Evolutionary conservation across 2,888 invertebrate species (phyloP).

Genomic region (Spodoptera picta): DNA sequence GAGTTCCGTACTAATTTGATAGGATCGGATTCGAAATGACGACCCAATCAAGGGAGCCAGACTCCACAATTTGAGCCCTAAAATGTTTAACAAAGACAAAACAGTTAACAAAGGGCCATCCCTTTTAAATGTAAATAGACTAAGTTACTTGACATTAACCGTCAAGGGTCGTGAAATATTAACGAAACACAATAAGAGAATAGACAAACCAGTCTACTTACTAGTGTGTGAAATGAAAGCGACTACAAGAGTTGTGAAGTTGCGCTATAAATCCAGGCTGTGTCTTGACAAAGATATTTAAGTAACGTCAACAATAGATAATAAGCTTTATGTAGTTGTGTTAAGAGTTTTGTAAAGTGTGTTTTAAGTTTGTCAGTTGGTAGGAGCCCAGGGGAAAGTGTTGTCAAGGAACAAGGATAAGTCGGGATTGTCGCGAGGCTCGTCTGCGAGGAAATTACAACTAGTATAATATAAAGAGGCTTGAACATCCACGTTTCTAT

Average conservation of each 20-base stretch:
- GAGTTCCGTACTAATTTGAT: conserved; percentile 37
- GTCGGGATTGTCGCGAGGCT: conserved; percentile 82
- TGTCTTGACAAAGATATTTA: conserved; percentile 55
- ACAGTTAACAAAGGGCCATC: conserved; percentile 48
- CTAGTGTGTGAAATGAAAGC: conserved; percentile 81
- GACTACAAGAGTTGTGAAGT: conserved; percentile 82
- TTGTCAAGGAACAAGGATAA: conserved; percentile 86
- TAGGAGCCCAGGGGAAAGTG: conserved; percentile 82
- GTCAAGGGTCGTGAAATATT: conserved; percentile 55
- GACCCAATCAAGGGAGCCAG: conserved; percentile 25
- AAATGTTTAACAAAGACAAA: conserved; percentile 49
- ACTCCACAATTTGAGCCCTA: conserved; percentile 24
- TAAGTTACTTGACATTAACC: conserved; percentile 54
- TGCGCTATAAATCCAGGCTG: conserved; percentile 78
- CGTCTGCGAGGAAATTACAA: conserved; percentile 83
- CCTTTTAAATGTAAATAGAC: conserved; percentile 55
- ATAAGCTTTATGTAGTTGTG: conserved; percentile 35
- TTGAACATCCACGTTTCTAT: conserved; percentile 68
- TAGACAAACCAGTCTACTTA: conserved; percentile 71
- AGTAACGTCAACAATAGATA: conserved; percentile 37
- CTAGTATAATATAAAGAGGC: conserved; percentile 77
- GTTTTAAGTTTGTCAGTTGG: conserved; percentile 56
- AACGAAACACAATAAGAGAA: conserved; percentile 62
- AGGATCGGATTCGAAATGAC: conserved; percentile 30
- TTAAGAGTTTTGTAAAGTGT: conserved; percentile 55